These are phyloP conservation scores for Diabrotica virgifera DNA, from an alignment of 1,140 invertebrate genomes.

Conservation along the genomic window DNA sequence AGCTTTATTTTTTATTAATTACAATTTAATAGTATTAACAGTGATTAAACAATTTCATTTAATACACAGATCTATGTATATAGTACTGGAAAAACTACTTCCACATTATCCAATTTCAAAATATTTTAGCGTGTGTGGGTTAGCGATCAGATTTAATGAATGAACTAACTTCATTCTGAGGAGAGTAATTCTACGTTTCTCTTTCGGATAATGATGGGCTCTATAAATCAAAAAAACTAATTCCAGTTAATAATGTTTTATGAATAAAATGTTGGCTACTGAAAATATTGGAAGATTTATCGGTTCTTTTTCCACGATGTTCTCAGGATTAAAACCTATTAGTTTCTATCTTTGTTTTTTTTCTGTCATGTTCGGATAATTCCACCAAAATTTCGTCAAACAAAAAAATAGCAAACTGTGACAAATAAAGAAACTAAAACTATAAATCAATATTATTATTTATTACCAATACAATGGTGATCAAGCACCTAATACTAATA, in stretches of 20 bases:
- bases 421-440: too few relatives aligned
- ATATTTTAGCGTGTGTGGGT: background rate
- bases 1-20: too few relatives aligned
- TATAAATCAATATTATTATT: too few relatives aligned
- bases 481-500: too few relatives aligned
- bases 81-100: too few relatives aligned
- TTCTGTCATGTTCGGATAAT: background rate
- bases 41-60: too few relatives aligned
- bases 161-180: constrained; percentile 2
- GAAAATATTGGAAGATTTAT: constrained; percentile 1
- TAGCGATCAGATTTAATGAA: background rate
- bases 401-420: too few relatives aligned
- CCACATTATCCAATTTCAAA: too few relatives aligned
- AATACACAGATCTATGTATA: too few relatives aligned
- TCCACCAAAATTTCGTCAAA: background rate
- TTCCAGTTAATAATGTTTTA: constrained; percentile 3
- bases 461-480: too few relatives aligned
- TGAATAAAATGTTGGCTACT: background rate
- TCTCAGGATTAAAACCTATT: background rate
- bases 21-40: too few relatives aligned
- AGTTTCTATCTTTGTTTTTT: background rate
- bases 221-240: constrained; percentile 3
- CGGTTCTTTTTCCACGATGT: background rate
- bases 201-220: background rate
- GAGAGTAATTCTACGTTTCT: background rate